A percentile compares a stretch with the other conserved stretches of the same genome.
Conservation (phyloP, 2,113 vertebrate genomes). For the Hypocryptadius cinnamomeus region DNA sequence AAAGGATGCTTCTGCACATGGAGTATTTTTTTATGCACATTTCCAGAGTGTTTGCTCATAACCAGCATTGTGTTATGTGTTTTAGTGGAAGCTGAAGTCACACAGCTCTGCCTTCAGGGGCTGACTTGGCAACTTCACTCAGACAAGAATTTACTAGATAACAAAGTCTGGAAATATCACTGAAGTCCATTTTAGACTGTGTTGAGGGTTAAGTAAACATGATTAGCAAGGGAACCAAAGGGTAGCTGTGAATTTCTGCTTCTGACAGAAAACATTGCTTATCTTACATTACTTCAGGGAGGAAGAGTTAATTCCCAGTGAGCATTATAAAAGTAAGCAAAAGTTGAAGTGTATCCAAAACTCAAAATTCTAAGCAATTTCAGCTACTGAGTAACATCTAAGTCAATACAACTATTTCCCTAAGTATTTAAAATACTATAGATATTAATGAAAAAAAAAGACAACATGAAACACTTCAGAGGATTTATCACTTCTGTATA, state of each 20-base stretch:
- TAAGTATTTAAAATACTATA: neutral
- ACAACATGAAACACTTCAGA: neutral
- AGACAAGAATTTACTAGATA: constrained; percentile 7
- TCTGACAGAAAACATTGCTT: neutral
- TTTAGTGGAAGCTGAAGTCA: neutral
- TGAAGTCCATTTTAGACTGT: neutral
- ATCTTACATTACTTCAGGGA: neutral
- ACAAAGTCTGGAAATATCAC: neutral
- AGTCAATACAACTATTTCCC: neutral
- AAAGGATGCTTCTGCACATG: neutral
- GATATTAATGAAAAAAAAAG: neutral
- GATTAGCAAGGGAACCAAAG: neutral
- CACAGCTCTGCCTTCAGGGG: neutral
- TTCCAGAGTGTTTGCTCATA: neutral
- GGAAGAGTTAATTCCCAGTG: neutral
- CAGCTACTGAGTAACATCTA: neutral
- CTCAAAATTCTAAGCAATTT: neutral
- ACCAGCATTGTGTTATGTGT: neutral
- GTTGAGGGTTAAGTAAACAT: constrained; percentile 14
- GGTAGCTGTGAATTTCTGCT: neutral
- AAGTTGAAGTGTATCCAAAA: neutral
- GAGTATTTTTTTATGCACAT: neutral
- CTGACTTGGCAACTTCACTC: neutral
- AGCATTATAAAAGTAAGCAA: constrained; percentile 13
- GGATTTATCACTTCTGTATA: neutral